These are phyloP conservation scores for Strix uralensis DNA, from an alignment of 2,113 vertebrate species.

Conservation along the genomic window DNA sequence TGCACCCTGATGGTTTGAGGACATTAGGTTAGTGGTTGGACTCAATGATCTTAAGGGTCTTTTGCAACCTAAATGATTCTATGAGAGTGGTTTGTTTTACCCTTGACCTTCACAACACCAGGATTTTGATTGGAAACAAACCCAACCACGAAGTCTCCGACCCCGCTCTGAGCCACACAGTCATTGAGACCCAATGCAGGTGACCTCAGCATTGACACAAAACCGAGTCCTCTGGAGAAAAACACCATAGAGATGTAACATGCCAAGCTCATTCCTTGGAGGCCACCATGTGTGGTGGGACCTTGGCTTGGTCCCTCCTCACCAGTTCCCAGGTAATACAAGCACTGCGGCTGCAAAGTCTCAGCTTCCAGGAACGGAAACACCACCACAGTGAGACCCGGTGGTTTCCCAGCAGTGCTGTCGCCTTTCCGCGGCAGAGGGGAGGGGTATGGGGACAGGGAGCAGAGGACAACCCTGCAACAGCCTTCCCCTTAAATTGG, in stretches of 20 bases:
- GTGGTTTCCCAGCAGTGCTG: rapidly evolving
- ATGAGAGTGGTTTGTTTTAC: not conserved
- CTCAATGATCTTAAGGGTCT: not conserved
- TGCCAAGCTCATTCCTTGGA: not conserved
- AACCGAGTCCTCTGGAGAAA: not conserved
- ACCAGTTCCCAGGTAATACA: not conserved
- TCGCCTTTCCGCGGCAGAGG: not conserved
- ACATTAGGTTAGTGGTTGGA: rapidly evolving
- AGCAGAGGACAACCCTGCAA: not conserved
- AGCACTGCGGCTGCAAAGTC: rapidly evolving
- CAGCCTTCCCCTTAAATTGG: not conserved
- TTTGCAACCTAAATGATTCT: not conserved
- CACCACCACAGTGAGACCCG: rapidly evolving
- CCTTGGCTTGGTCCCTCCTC: not conserved
- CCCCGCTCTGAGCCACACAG: rapidly evolving
- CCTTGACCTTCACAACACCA: not conserved
- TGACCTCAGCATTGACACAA: not conserved
- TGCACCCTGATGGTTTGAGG: not conserved
- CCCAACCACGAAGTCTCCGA: rapidly evolving
- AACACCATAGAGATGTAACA: not conserved
- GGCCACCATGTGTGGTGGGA: not conserved
- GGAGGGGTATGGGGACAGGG: not conserved
- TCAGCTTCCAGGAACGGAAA: not conserved
- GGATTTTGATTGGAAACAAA: not conserved
- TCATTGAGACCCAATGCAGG: not conserved